phyloP scores from a whole-genome alignment of 1,140 invertebrate genomes.

The Pomacea maculata region DNA sequence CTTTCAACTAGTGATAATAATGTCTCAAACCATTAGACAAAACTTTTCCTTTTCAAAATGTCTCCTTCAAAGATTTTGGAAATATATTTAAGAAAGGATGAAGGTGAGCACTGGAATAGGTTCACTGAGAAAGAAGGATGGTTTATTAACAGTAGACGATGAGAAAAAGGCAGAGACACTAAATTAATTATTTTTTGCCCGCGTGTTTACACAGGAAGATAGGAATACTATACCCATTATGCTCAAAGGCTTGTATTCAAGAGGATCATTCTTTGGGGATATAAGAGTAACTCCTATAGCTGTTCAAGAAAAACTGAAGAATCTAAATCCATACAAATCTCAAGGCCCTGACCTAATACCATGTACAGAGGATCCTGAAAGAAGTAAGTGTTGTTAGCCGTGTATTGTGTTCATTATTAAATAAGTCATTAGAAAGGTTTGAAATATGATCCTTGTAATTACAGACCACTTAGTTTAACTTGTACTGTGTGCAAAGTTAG shows the following conservation, averaged over 20 bases:
- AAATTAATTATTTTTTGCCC: background rate
- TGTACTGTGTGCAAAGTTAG: background rate
- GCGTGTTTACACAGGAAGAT: background rate
- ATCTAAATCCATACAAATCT: background rate
- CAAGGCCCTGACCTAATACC: background rate
- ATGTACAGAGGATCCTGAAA: background rate
- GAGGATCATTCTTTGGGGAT: background rate
- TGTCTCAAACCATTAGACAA: too few relatives aligned
- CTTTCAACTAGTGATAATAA: too few relatives aligned
- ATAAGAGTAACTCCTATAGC: background rate
- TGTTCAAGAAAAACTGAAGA: background rate
- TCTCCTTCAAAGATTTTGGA: background rate
- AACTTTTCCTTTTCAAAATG: too few relatives aligned
- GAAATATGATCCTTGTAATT: background rate
- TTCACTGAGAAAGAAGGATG: background rate
- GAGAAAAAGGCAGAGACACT: background rate
- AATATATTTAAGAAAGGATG: background rate
- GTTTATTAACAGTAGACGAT: background rate
- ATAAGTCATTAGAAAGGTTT: background rate
- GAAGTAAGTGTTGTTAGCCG: background rate
- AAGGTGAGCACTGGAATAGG: background rate
- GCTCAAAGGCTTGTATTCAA: background rate
- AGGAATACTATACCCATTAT: background rate
- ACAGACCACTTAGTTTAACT: background rate
- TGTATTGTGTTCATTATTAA: background rate